Percentiles rank a stretch among this genome's conserved stretches.
Conservation (phyloP, 2,888 invertebrate species). For the Nemotelus pantherinus region DNA sequence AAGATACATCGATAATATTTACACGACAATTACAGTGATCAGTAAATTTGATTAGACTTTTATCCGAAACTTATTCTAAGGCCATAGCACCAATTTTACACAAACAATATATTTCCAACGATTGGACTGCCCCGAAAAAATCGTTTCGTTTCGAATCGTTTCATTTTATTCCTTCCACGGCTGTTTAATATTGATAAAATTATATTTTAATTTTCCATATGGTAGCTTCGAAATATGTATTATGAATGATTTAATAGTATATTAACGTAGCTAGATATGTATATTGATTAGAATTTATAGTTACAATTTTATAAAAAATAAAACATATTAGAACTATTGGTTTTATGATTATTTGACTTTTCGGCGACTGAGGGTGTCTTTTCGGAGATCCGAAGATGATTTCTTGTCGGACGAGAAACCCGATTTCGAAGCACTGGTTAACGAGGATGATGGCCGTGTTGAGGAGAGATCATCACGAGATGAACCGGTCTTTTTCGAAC, state of each 20-base stretch:
- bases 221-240: no score
- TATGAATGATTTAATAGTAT: no score
- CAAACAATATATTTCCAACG: no score
- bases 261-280: no score
- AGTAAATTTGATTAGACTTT: conserved; percentile 31
- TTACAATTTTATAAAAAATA: not conserved
- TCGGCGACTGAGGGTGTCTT: conserved; percentile 46
- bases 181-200: no score
- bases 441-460: conserved; percentile 57
- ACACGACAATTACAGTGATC: conserved; percentile 26
- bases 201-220: no score
- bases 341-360: conserved; percentile 40
- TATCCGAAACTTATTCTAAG: conserved; percentile 22
- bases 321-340: no score
- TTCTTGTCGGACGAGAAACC: conserved; percentile 55
- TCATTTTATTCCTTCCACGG: no score
- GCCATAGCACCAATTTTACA: conserved; percentile 26
- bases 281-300: conserved; percentile 4
- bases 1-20: conserved; percentile 14
- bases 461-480: conserved; percentile 59
- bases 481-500: conserved; percentile 54
- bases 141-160: no score
- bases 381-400: conserved; percentile 45
- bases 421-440: conserved; percentile 59
- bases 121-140: no score